Percentiles rank a stretch among this genome's conserved stretches.
Evolutionary conservation across 2,113 vertebrate genomes (phyloP).

Genomic region (Podilymbus podiceps): DNA sequence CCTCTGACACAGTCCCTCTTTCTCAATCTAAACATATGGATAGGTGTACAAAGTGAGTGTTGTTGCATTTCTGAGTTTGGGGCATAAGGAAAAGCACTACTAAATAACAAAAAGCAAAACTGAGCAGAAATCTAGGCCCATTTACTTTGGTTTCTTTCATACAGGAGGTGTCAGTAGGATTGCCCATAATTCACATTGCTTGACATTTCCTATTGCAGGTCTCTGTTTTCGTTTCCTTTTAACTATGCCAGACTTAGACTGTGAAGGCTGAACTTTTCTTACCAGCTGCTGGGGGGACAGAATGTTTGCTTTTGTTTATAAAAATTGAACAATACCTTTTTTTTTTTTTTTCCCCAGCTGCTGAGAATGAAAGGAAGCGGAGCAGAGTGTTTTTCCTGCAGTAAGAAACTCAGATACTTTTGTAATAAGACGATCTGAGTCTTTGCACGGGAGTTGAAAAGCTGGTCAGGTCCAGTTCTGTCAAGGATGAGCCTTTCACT

Average conservation of each 20-base stretch:
- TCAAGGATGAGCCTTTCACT: not conserved
- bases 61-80: not conserved
- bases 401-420: not conserved
- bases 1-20: not conserved
- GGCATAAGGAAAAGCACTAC: not conserved
- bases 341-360: not conserved
- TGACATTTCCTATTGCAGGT: not conserved
- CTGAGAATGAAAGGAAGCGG: not conserved
- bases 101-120: not conserved
- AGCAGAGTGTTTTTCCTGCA: not conserved
- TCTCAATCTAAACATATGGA: accelerated
- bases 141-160: not conserved
- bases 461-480: not conserved
- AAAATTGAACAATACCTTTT: not conserved
- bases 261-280: not conserved
- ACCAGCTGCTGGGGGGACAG: not conserved
- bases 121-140: not conserved
- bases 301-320: not conserved
- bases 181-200: not conserved
- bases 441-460: not conserved
- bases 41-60: not conserved
- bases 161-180: not conserved
- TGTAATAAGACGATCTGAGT: not conserved
- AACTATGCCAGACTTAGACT: not conserved
- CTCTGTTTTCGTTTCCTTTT: not conserved